Evolutionary conservation across 2,797 vertebrate species (phyloP), one percentile per base, ranked within the genome.

Genomic region (Chaetophractus vellerosus): DNA sequence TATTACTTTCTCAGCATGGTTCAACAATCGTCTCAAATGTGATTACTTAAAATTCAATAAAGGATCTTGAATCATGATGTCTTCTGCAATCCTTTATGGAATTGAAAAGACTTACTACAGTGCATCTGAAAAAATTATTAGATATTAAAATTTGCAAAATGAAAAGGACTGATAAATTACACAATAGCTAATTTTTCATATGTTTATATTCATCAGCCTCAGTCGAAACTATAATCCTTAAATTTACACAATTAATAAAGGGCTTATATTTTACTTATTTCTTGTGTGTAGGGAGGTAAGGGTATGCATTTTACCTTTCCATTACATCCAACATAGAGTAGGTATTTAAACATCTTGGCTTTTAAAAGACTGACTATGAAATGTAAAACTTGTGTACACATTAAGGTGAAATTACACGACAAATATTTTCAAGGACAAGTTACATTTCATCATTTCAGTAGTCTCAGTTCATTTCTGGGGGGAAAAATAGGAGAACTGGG

Each of bases 11-110:
- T 55, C 74, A 50, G 23, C 8, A 57, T 41, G 9, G 2, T 14
- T 87, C 75, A 92, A 26, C 14, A 91, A 68, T 86, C 33, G 52
- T 55, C 68, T 68, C 31, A 36, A 90, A 6, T 57, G 12, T 92
- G 83, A 69, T 38, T 93, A 79, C n/a, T 68, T 96, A 92, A 93
- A 95, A 92, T 85, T 2, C 2, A 85, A 92, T 61, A 76, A 81
- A 78, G 41, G 3, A 24, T 9, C 64, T 95, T 97, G 89, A 36
- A 95, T 92, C 7, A 93, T 33, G 66, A 45, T 69, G 33, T 86
- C 33, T n/a, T 63, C 72, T 59, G 0, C 82, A 68, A 79, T 94
- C 41, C 61, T 81, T 82, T 36, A 48, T 24, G 91, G 12, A 55
- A 92, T 9, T 91, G 45, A 14, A 61, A 93, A 92, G 66, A 76